phyloP scores from a whole-genome alignment of 2,113 vertebrate species.

The Ivindomyrus marchei region DNA sequence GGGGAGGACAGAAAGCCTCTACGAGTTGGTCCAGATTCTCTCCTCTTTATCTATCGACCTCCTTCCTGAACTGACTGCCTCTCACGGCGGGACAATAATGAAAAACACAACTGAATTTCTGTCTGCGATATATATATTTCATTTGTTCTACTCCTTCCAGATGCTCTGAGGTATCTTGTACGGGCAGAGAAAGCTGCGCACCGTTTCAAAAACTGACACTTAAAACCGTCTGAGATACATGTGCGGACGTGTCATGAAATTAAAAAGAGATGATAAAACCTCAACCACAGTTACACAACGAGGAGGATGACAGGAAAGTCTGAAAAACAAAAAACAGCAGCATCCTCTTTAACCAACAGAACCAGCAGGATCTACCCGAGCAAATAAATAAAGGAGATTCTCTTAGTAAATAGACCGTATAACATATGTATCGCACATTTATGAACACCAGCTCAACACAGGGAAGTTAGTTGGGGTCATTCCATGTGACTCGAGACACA shows the following conservation, averaged over 20 bases:
- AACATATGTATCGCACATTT: not conserved
- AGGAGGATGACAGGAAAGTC: not conserved
- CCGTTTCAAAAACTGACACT: not conserved
- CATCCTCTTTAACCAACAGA: not conserved
- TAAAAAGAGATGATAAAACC: not conserved
- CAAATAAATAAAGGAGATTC: not conserved
- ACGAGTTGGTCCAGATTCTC: not conserved
- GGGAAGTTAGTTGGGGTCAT: constrained; percentile 1
- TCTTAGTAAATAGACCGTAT: not conserved
- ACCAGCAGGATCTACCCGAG: not conserved
- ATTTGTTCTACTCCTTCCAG: not conserved
- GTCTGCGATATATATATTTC: not conserved
- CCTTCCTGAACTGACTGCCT: not conserved
- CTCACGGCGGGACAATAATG: not conserved
- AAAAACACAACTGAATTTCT: not conserved
- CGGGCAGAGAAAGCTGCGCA: not conserved
- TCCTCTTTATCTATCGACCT: not conserved
- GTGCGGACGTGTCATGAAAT: not conserved
- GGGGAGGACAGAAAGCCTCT: not conserved
- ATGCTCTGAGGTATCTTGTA: not conserved
- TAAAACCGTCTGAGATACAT: not conserved
- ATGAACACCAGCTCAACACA: not conserved
- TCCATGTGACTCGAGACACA: constrained; percentile 25
- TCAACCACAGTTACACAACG: not conserved
- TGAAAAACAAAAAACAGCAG: not conserved